Percentiles rank a stretch among this genome's conserved stretches.
Conservation (phyloP, 2,797 vertebrate genomes). For the Bovichtus diacanthus region DNA sequence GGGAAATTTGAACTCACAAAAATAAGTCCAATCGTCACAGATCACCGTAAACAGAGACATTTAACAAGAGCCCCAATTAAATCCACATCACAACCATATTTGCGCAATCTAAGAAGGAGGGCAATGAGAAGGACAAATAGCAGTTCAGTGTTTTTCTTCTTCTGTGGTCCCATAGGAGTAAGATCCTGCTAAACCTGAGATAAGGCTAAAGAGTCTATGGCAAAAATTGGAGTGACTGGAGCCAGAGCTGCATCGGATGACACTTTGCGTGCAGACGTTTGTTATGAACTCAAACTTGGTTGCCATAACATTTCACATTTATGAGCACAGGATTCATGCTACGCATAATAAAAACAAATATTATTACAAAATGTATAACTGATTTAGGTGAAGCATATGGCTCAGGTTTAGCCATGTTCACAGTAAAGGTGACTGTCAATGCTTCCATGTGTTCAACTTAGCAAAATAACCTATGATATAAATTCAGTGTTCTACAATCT, state of each 20-base stretch:
- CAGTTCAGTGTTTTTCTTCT: constrained; percentile 20
- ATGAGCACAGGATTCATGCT: constrained; percentile 53
- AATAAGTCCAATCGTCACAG: constrained; percentile 38
- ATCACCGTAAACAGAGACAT: constrained; percentile 51
- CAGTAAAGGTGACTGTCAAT: constrained; percentile 49
- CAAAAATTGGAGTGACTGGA: constrained; percentile 4
- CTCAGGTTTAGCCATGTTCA: constrained; percentile 65
- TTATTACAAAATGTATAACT: constrained; percentile 61
- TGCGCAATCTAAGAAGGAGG: constrained; percentile 40
- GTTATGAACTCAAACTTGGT: constrained; percentile 38
- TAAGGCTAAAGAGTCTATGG: neutral
- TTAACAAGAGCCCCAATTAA: constrained; percentile 50
- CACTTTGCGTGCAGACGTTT: constrained; percentile 63
- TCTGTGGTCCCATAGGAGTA: constrained; percentile 27
- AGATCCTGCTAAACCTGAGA: constrained; percentile 21
- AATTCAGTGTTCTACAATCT: constrained; percentile 80
- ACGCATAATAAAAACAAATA: constrained; percentile 72
- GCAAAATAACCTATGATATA: constrained; percentile 72
- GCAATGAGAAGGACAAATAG: constrained; percentile 38
- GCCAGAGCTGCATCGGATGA: constrained; percentile 32
- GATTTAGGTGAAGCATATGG: constrained; percentile 66
- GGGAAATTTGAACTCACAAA: constrained; percentile 40
- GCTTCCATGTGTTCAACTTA: constrained; percentile 52
- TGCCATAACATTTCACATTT: constrained; percentile 66
- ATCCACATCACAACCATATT: constrained; percentile 50